Conservation (phyloP, 2,888 invertebrate species). For the Fragum whitleyi region DNA sequence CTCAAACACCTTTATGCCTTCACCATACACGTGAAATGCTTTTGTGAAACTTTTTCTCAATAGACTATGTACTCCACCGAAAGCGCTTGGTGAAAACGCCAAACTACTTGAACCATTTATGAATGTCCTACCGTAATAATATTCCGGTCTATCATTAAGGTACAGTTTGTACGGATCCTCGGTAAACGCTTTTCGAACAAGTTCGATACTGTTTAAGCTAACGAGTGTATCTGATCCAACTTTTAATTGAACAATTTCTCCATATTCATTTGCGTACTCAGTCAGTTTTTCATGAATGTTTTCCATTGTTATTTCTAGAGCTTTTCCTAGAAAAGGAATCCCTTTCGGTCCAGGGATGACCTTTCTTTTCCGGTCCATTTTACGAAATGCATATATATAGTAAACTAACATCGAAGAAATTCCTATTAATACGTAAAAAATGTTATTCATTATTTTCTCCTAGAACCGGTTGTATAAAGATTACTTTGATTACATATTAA, state of each 20-base stretch:
- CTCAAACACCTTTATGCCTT: conserved; percentile 28
- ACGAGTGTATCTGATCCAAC: not conserved
- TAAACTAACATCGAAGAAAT: not conserved
- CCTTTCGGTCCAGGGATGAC: not conserved
- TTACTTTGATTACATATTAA: too few species aligned
- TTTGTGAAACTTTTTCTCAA: conserved; percentile 7
- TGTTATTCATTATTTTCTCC: too few species aligned
- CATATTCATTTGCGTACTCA: not conserved
- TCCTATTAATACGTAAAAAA: not conserved
- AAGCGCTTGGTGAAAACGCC: not conserved
- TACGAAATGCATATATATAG: not conserved
- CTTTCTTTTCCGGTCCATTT: not conserved
- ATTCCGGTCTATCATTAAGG: not conserved
- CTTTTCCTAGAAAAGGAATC: not conserved
- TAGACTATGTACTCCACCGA: not conserved
- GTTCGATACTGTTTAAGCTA: not conserved
- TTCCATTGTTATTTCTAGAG: not conserved
- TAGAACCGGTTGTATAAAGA: too few species aligned
- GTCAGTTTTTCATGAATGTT: not conserved
- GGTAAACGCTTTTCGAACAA: conserved; percentile 1
- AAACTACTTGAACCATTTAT: not conserved
- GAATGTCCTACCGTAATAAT: not conserved
- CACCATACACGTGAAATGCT: conserved; percentile 21
- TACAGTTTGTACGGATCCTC: not conserved
- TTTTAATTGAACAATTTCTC: conserved; percentile 5